Base-by-base conservation (phyloP, 2,797 vertebrate species). In the Gallinago solitaria region DNA sequence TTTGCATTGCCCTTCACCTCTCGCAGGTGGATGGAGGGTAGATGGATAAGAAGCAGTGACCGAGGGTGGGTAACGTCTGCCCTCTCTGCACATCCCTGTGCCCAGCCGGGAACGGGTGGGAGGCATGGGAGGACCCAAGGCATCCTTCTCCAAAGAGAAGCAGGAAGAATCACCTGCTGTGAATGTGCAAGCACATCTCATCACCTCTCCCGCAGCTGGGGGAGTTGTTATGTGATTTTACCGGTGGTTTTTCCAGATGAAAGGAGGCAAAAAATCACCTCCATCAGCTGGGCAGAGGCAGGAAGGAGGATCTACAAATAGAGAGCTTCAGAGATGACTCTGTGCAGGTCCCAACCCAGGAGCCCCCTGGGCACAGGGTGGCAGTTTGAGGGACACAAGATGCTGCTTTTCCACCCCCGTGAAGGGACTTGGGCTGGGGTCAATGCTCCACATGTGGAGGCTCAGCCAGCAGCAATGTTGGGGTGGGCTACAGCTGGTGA, bases 211-310 rank as follows among this genome's bases (percentile, higher is more conserved):
- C 8, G 39, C 89, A 54, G 78, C 90, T 75, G 12, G 77, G 41
- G 19, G 92, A 91, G 86, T 57, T 79, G 84, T 86, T 79, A 79
- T n/a, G 61, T 74, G 67, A 92, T 92, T 91, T 87, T 74, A 39
- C 83, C 5, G 9, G 12, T 54, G 59, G 63, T 95, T 95, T 95
- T 97, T 97, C 89, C 91, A 93, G 89, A 89, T 94, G 96, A 97
- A 96, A 96, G 90, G 87, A 96, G 80, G 76, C 21, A 59, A 95
- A 96, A 96, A 96, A 96, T 96, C 87, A 65, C 84, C 73, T 95
- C 87, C 68, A 53, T 92, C 76, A 79, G 77, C 56, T 41, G 81
- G 35, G 67, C 84, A 89, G 76, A 93, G 54, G 75, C 54, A 41
- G 64, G 54, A 35, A 6, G 68, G 60, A 93, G 74, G 70, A 75